Percentiles rank a stretch among this genome's conserved stretches.
phyloP scores from a whole-genome alignment of 2,888 invertebrate species.

The Cosmia pyralina region DNA sequence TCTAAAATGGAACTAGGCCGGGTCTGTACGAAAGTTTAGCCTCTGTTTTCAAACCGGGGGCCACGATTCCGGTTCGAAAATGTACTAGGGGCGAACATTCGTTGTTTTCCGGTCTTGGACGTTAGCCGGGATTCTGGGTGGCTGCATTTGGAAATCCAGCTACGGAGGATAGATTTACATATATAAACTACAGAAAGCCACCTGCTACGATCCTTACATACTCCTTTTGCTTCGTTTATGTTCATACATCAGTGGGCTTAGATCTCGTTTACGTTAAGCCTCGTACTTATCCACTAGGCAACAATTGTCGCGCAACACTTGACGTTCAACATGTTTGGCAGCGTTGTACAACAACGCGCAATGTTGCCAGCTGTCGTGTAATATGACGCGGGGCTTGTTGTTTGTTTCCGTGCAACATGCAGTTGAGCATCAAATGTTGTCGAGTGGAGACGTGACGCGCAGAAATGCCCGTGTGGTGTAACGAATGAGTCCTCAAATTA shows the following conservation, averaged over 20 bases:
- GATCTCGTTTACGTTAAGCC: too few relatives aligned
- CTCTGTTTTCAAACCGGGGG: constrained; percentile 3
- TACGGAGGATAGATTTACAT: neutral
- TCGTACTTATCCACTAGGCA: too few relatives aligned
- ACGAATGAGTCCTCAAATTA: too few relatives aligned
- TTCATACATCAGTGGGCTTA: neutral
- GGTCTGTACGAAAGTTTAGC: neutral
- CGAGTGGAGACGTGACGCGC: too few relatives aligned
- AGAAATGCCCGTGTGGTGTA: too few relatives aligned
- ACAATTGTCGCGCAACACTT: too few relatives aligned
- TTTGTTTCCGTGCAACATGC: too few relatives aligned
- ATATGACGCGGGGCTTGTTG: too few relatives aligned
- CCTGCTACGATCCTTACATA: neutral
- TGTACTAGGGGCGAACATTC: neutral
- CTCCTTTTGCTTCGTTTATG: neutral
- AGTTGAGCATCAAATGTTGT: too few relatives aligned
- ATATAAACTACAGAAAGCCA: neutral
- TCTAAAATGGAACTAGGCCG: constrained; percentile 23
- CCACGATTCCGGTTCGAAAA: constrained; percentile 31
- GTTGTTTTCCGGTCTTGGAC: constrained; percentile 13
- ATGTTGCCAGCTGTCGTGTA: too few relatives aligned
- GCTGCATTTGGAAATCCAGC: constrained; percentile 5
- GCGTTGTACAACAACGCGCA: too few relatives aligned
- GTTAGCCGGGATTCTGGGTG: neutral
- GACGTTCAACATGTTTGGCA: too few relatives aligned